These are phyloP conservation scores for Melinaea menophilus DNA, from an alignment of 2,888 invertebrate genomes.

Conservation along the genomic window DNA sequence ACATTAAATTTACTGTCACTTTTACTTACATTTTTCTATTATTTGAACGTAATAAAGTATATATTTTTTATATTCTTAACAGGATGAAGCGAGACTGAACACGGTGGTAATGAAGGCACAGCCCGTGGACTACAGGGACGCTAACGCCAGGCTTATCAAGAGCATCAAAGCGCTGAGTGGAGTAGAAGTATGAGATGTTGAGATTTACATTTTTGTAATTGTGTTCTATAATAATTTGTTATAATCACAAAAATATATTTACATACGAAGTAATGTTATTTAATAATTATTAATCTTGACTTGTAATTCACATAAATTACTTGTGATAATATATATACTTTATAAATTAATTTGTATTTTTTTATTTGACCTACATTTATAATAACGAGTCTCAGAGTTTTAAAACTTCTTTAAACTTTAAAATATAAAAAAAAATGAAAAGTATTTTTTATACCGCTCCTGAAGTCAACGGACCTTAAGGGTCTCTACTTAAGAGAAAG, in stretches of 20 bases:
- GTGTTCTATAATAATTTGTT: background rate
- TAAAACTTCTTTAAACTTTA: too few relatives aligned
- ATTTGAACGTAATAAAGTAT: background rate
- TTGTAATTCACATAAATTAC: background rate
- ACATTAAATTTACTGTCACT: background rate
- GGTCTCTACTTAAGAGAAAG: too few relatives aligned
- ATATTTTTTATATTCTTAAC: slow-evolving; percentile 33
- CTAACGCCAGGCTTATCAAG: slow-evolving; percentile 83
- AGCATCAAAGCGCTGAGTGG: slow-evolving; percentile 82
- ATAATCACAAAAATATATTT: too few relatives aligned
- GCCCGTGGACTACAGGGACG: slow-evolving; percentile 86
- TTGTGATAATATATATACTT: background rate
- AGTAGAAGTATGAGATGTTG: slow-evolving; percentile 60
- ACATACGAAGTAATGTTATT: too few relatives aligned
- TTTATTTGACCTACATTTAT: background rate
- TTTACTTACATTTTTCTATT: background rate
- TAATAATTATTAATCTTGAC: too few relatives aligned
- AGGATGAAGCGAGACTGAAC: slow-evolving; percentile 91
- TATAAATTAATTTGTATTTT: background rate
- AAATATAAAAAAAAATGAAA: too few relatives aligned
- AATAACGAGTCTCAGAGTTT: too few relatives aligned
- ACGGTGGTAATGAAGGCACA: slow-evolving; percentile 83
- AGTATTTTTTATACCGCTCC: too few relatives aligned
- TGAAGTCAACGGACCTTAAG: too few relatives aligned
- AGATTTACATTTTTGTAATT: background rate